Evolutionary conservation across 2,113 vertebrate genomes (phyloP).

Genomic region (Aythya baeri): DNA sequence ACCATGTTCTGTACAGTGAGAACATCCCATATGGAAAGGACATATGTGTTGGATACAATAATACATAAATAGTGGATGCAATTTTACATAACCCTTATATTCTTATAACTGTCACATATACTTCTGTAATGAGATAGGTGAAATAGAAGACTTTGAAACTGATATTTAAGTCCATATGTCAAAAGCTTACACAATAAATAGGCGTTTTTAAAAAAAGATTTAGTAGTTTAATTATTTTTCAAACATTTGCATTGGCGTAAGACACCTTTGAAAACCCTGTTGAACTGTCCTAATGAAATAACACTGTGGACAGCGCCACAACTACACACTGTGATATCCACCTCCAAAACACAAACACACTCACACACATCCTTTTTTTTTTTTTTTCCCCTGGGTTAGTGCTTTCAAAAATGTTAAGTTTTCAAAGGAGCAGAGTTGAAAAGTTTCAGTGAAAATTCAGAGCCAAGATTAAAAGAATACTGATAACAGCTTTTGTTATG

Average conservation of each 20-base stretch:
- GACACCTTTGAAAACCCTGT: not conserved
- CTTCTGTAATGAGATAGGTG: slow-evolving; percentile 33
- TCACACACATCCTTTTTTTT: not conserved
- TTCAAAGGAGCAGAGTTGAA: not conserved
- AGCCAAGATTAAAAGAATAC: not conserved
- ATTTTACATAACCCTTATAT: slow-evolving; percentile 43
- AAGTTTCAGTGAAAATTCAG: not conserved
- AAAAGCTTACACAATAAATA: not conserved
- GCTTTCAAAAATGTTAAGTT: not conserved
- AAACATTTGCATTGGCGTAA: not conserved
- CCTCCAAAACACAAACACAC: not conserved
- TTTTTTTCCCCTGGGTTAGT: not conserved
- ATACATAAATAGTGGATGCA: slow-evolving; percentile 46
- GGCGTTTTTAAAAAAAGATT: not conserved
- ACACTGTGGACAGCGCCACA: not conserved
- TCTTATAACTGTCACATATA: not conserved
- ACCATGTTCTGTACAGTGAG: slow-evolving; percentile 48
- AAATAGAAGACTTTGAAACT: not conserved
- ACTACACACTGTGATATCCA: not conserved
- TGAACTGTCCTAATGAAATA: not conserved
- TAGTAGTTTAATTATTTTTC: not conserved
- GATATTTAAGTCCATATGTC: not conserved
- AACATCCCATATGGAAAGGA: slow-evolving; percentile 66
- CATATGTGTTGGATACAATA: slow-evolving; percentile 58
- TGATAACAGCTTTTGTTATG: not conserved